A percentile compares a stretch with the other conserved stretches of the same genome.
Conservation (phyloP, 2,113 vertebrate genomes). For the Scophthalmus maximus region DNA sequence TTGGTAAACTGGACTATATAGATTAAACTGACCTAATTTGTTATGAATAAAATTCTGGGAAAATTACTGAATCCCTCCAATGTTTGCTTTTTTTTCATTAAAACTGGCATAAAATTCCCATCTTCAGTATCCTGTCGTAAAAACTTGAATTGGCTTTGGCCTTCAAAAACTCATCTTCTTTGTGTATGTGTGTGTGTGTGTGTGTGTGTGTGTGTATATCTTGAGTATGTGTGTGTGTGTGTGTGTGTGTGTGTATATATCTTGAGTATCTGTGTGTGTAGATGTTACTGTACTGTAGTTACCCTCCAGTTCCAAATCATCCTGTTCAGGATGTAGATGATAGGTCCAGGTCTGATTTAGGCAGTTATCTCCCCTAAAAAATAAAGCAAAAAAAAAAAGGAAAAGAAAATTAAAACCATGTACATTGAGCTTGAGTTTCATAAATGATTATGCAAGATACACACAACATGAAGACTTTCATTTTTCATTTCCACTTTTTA, state of each 20-base stretch:
- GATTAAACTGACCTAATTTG: too few relatives aligned
- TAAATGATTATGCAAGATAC: neutral
- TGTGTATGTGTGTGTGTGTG: neutral
- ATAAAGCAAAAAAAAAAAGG: neutral
- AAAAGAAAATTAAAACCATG: too few relatives aligned
- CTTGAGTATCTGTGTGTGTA: neutral
- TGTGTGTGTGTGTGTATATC: too few relatives aligned
- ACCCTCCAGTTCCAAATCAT: slow-evolving; percentile 64
- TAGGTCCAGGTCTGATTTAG: slow-evolving; percentile 59
- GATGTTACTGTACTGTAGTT: neutral
- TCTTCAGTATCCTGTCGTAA: too few relatives aligned
- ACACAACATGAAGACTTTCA: neutral
- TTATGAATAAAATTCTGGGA: neutral
- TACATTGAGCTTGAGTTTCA: neutral
- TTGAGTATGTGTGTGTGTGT: neutral
- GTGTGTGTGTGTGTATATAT: neutral
- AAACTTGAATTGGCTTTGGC: too few relatives aligned
- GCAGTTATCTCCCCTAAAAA: slow-evolving; percentile 54
- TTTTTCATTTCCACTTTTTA: slow-evolving; percentile 1
- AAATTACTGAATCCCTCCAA: slow-evolving; percentile 4
- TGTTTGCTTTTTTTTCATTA: too few relatives aligned
- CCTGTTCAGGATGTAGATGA: slow-evolving; percentile 29
- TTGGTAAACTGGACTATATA: too few relatives aligned
- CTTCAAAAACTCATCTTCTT: too few relatives aligned
- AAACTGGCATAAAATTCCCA: too few relatives aligned